Base-by-base conservation (phyloP, 2,113 vertebrate genomes). In the Trachemys scripta region DNA sequence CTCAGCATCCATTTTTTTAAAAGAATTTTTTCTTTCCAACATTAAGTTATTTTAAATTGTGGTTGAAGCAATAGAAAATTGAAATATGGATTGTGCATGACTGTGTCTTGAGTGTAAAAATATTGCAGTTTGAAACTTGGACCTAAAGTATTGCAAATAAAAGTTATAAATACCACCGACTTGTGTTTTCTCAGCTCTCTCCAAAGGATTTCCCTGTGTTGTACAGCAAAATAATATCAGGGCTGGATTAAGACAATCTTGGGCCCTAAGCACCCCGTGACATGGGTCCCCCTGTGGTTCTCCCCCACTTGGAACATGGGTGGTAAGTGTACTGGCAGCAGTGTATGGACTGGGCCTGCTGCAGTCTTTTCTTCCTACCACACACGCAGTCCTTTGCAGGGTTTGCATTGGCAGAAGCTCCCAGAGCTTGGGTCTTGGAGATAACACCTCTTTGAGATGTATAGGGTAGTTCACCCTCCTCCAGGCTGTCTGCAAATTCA, bases 21-120 rank as follows among this genome's bases (percentile, higher is more conserved):
- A 95, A 89, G n/a, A 45, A 8, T 85, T 96, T 96, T 85, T 86
- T 98, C 97, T 99, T 99, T 99, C 98, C 97, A 98, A 98, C 98
- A 97, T 96, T 97, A 99, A 98, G 98, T 98, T 99, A 99, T 99
- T 99, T 99, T 99, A 99, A 99, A 99, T 99, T 99, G 99, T 99
- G 99, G 98, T 99, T 99, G 99, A 99, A 99, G 99, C 99, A 99
- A 99, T 99, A 99, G 99, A 99, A 99, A 99, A 99, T 99, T 99
- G 99, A 99, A 99, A 98, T 99, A 99, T 99, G 99, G 99, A 99
- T 99, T 99, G 99, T 99, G 99, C 99, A 99, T 99, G 99, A 99
- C 99, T 99, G 99, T 99, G 99, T 99, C 99, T 99, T 99, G 99
- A 99, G 99, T 99, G 99, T 99, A 99, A 99, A 98, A 99, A 99